phyloP scores from a whole-genome alignment of 2,888 invertebrate genomes.

The Anorthoa munda region DNA sequence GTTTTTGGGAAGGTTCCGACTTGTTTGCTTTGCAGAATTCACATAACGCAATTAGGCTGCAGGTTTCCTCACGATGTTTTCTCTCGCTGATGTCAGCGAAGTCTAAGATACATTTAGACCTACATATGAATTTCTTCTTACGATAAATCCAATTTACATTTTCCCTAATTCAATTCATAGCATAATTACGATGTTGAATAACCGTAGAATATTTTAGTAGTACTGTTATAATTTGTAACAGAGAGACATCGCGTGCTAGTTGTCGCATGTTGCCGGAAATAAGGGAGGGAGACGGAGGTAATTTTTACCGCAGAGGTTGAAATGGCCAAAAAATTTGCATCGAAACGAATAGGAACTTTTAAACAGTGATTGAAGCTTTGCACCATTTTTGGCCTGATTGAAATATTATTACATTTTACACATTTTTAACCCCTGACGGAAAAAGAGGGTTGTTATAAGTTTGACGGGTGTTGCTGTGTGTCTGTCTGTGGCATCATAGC shows the following conservation, averaged over 20 bases:
- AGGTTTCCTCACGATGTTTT: no score
- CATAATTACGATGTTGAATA: constrained; percentile 35
- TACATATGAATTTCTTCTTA: neutral
- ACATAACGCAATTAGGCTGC: no score
- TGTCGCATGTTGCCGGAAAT: constrained; percentile 54
- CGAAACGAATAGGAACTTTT: neutral
- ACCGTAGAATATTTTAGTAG: constrained; percentile 33
- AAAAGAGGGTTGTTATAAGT: no score
- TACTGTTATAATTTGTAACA: constrained; percentile 41
- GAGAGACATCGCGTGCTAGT: constrained; percentile 57
- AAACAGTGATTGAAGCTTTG: neutral
- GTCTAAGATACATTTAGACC: no score
- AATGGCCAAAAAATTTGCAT: constrained; percentile 29
- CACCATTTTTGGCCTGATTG: neutral
- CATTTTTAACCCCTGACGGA: no score
- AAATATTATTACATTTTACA: no score
- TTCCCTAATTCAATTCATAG: constrained; percentile 7
- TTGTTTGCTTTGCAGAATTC: no score
- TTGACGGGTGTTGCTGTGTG: no score
- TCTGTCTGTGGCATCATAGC: no score
- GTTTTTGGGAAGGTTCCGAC: no score
- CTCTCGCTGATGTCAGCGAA: no score
- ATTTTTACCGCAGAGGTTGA: constrained; percentile 25
- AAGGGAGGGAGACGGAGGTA: neutral
- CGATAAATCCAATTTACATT: neutral